Evolutionary conservation across 2,888 invertebrate species (phyloP).

Genomic region (Morpho deidamia): DNA sequence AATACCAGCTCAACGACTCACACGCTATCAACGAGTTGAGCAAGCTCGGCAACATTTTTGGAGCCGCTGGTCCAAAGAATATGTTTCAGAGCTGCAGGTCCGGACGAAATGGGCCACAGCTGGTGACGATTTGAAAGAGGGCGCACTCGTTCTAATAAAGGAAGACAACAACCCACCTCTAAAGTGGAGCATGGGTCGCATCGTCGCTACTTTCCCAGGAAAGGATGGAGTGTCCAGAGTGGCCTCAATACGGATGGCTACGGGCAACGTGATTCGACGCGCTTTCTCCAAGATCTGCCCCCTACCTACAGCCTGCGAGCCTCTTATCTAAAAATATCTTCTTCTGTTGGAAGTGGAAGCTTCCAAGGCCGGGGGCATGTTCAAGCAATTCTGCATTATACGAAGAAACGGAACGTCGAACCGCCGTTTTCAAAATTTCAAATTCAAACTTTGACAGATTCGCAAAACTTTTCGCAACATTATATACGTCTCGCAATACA

Average conservation of each 20-base stretch:
- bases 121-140: neutral
- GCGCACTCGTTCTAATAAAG: neutral
- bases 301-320: neutral
- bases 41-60: conserved; percentile 20
- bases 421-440: no score
- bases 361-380: no score
- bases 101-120: conserved; percentile 13
- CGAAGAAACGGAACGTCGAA: no score
- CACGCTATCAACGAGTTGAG: conserved; percentile 14
- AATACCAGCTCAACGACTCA: neutral
- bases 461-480: no score
- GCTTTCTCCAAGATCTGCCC: conserved; percentile 10
- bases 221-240: conserved; percentile 21
- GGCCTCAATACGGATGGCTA: conserved; percentile 12
- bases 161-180: neutral
- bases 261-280: conserved; percentile 9
- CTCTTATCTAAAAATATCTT: no score
- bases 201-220: conserved; percentile 11
- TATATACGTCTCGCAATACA: no score
- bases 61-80: conserved; percentile 22
- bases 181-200: conserved; percentile 13
- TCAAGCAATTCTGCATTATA: no score
- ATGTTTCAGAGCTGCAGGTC: conserved; percentile 18
- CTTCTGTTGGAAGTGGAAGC: no score
- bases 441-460: no score